Conservation (phyloP, 2,888 invertebrate species). For the Leuctra nigra region DNA sequence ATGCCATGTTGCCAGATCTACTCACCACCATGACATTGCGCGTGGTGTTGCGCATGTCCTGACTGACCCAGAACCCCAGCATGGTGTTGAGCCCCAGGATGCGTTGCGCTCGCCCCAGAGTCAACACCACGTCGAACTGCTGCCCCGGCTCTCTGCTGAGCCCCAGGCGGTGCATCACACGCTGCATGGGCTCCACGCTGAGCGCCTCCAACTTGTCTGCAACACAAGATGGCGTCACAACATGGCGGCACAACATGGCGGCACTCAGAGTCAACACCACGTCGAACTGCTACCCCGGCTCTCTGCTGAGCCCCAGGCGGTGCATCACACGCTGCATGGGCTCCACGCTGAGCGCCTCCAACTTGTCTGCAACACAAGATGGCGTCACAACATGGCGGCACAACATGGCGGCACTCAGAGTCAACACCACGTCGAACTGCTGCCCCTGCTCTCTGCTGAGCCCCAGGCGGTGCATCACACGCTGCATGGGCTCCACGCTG, state of each 20-base stretch:
- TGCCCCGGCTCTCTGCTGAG: constrained; percentile 26
- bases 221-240: too few species aligned
- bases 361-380: constrained; percentile 31
- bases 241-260: too few species aligned
- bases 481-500: constrained; percentile 34
- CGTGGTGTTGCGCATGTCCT: constrained; percentile 39
- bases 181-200: constrained; percentile 34
- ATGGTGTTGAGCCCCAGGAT: constrained; percentile 31
- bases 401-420: too few species aligned
- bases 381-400: too few species aligned
- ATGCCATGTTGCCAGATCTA: too few species aligned
- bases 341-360: constrained; percentile 32
- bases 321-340: constrained; percentile 37
- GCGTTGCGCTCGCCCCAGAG: constrained; percentile 27
- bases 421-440: constrained; percentile 27
- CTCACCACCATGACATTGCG: constrained; percentile 41
- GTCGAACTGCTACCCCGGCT: constrained; percentile 24
- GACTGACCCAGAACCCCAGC: constrained; percentile 36
- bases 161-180: constrained; percentile 35
- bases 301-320: constrained; percentile 33
- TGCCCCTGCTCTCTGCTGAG: constrained; percentile 26
- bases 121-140: constrained; percentile 27
- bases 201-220: constrained; percentile 33
- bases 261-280: constrained; percentile 27
- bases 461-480: constrained; percentile 35